Evolutionary conservation across 2,113 vertebrate genomes (phyloP).

Genomic region (Elephas maximus): DNA sequence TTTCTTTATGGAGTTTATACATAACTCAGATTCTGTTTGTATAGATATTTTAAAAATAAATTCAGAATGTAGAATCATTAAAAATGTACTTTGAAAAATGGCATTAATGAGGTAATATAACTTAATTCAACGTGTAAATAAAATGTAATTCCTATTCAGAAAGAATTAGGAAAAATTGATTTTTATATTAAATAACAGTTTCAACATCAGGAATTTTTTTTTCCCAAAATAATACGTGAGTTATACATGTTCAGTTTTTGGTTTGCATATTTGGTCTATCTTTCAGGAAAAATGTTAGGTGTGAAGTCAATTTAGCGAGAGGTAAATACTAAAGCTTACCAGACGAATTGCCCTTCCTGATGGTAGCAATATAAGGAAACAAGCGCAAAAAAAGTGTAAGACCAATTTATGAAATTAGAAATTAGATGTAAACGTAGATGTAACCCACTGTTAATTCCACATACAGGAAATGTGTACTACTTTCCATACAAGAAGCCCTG

Average conservation of each 20-base stretch:
- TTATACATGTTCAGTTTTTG: background rate
- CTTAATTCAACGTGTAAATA: background rate
- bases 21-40: background rate
- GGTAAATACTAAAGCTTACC: background rate
- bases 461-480: background rate
- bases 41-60: background rate
- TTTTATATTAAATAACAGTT: background rate
- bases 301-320: background rate
- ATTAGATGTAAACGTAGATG: background rate
- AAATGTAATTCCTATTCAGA: background rate
- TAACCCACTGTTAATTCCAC: background rate
- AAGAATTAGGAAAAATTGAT: background rate
- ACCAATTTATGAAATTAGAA: conserved; percentile 13
- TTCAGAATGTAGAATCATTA: background rate
- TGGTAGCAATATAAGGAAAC: background rate
- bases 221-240: background rate
- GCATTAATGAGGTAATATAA: background rate
- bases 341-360: background rate
- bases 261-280: background rate
- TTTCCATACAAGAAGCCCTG: too few species aligned
- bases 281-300: background rate
- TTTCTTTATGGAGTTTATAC: background rate
- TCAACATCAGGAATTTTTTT: background rate
- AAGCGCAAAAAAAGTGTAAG: background rate
- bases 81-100: background rate